Conservation (phyloP, 2,797 vertebrate genomes). For the Australoheros facetus region DNA sequence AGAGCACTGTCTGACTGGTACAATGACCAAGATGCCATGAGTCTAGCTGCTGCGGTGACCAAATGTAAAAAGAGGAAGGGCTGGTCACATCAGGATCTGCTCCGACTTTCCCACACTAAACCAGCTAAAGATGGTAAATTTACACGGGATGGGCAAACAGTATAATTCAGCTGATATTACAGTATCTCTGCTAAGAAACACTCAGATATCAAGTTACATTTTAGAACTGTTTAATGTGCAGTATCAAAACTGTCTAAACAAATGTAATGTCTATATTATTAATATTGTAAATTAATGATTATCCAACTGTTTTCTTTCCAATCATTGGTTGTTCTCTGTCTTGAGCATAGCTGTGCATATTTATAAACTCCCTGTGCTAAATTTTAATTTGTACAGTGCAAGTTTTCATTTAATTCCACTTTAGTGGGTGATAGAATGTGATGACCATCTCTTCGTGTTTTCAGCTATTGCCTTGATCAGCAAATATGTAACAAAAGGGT, state of each 20-base stretch:
- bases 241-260: not conserved
- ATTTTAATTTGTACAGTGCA: not conserved
- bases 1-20: conserved; percentile 95
- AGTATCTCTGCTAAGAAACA: not conserved
- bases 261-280: too few relatives aligned
- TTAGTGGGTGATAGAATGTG: not conserved
- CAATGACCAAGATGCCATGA: conserved; percentile 88
- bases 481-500: conserved; percentile 94
- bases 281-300: too few relatives aligned
- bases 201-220: too few relatives aligned
- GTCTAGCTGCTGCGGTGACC: conserved; percentile 88
- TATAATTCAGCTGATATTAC: not conserved
- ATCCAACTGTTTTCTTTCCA: not conserved
- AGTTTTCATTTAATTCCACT: not conserved
- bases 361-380: not conserved
- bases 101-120: conserved; percentile 93
- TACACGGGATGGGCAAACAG: not conserved
- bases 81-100: conserved; percentile 95
- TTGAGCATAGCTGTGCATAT: not conserved
- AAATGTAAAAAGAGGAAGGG: conserved; percentile 92
- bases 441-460: conserved; percentile 36
- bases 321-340: too few relatives aligned
- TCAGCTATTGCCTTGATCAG: conserved; percentile 88
- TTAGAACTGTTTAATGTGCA: too few relatives aligned
- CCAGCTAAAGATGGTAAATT: conserved; percentile 89